Conservation (phyloP, 2,888 invertebrate species). For the Crioceris asparagi region DNA sequence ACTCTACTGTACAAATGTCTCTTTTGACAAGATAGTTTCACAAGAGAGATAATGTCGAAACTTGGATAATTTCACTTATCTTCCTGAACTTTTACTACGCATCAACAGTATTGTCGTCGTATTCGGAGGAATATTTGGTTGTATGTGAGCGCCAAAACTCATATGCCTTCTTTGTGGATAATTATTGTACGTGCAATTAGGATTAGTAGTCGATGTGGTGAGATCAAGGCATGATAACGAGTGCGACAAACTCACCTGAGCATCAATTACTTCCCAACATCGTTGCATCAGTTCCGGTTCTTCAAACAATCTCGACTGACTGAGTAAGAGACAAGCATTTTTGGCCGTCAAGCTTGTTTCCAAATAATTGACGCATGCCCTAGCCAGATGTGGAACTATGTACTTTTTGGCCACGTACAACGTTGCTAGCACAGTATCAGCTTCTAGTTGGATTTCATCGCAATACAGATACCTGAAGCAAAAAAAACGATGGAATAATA, state of each 20-base stretch:
- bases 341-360: conserved; percentile 93
- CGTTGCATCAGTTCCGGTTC: conserved; percentile 94
- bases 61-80: no score
- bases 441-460: conserved; percentile 91
- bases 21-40: no score
- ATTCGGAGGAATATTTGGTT: neutral
- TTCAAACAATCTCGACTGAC: conserved; percentile 91
- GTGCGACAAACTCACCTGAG: conserved; percentile 72
- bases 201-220: conserved; percentile 9
- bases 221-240: conserved; percentile 34
- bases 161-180: conserved; percentile 28
- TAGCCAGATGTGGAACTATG: conserved; percentile 87
- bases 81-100: no score
- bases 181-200: conserved; percentile 12
- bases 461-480: conserved; percentile 84
- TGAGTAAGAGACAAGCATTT: conserved; percentile 90
- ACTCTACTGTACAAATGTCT: no score
- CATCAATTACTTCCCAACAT: conserved; percentile 97
- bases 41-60: no score
- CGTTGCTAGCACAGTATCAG: conserved; percentile 89
- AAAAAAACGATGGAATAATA: neutral
- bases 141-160: conserved; percentile 19
- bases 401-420: conserved; percentile 95
- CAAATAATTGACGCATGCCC: conserved; percentile 88
- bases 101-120: no score